A percentile compares a stretch with the other conserved stretches of the same genome.
Evolutionary conservation across 2,113 vertebrate genomes (phyloP).

Genomic region (Mugil cephalus): DNA sequence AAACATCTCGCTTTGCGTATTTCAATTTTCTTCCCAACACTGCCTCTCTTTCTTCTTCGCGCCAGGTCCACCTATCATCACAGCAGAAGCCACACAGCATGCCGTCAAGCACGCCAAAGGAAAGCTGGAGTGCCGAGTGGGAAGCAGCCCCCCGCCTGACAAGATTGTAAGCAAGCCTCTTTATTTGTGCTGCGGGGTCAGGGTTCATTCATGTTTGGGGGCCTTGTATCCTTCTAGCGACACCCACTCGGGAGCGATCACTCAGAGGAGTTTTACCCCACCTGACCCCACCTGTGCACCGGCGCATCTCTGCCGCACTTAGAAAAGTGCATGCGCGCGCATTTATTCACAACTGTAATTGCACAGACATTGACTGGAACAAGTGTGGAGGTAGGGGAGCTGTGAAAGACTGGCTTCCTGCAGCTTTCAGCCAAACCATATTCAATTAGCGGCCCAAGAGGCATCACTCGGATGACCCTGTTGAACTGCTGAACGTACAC

Average conservation of each 20-base stretch:
- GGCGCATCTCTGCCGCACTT: conserved; percentile 32
- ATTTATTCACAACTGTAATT: conserved; percentile 58
- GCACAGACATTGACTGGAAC: conserved; percentile 38
- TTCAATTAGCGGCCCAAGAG: conserved; percentile 75
- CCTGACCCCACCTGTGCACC: conserved; percentile 59
- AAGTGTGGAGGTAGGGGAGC: conserved; percentile 38
- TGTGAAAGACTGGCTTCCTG: conserved; percentile 40
- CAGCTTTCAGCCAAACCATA: conserved; percentile 44
- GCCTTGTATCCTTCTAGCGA: background rate
- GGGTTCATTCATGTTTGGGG: conserved; percentile 26
- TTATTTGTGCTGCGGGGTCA: conserved; percentile 28
- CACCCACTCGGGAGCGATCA: conserved; percentile 32
- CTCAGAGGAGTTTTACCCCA: conserved; percentile 54
- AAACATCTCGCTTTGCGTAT: background rate
- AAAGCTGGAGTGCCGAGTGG: conserved; percentile 90
- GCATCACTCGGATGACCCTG: conserved; percentile 71
- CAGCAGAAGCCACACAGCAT: conserved; percentile 84
- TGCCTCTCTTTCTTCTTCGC: conserved; percentile 34
- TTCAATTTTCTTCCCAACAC: background rate
- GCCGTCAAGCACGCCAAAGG: conserved; percentile 89
- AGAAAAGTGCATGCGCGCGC: conserved; percentile 24
- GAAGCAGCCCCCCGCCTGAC: conserved; percentile 88
- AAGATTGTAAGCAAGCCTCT: conserved; percentile 87
- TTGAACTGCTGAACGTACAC: conserved; percentile 67
- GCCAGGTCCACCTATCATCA: conserved; percentile 91